phyloP scores from a whole-genome alignment of 2,888 invertebrate species.

The Chrysodeixis includens region DNA sequence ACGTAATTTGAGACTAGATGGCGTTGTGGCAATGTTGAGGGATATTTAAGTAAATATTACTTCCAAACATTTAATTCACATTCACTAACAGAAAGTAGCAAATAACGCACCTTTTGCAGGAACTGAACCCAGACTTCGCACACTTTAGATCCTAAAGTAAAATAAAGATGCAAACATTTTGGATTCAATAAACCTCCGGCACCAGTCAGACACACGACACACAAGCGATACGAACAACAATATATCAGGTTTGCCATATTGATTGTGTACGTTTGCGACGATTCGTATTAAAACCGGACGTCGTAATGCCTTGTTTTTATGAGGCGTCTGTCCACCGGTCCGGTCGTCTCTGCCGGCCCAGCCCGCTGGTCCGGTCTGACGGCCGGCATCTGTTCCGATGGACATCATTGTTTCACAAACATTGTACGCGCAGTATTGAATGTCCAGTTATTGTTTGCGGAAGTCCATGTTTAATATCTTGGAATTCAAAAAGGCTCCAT shows the following conservation, averaged over 20 bases:
- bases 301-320: constrained; percentile 37
- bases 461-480: constrained; percentile 30
- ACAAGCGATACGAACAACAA: constrained; percentile 26
- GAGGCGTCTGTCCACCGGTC: neutral
- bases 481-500: constrained; percentile 21
- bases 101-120: neutral
- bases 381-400: constrained; percentile 36
- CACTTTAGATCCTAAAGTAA: neutral
- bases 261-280: constrained; percentile 21
- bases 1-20: too few species aligned
- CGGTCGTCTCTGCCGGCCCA: neutral
- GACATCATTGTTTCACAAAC: constrained; percentile 38
- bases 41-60: too few species aligned
- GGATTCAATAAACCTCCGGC: neutral
- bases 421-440: constrained; percentile 34
- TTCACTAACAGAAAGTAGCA: too few species aligned
- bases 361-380: neutral
- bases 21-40: too few species aligned
- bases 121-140: neutral
- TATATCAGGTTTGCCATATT: constrained; percentile 34
- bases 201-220: constrained; percentile 7
- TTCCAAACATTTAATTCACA: too few species aligned
- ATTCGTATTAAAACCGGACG: constrained; percentile 15
- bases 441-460: constrained; percentile 48
- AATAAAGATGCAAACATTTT: neutral